Percentiles rank a stretch among this genome's conserved stretches.
These are phyloP conservation scores for Trichogramma pretiosum DNA, from an alignment of 1,140 invertebrate species.

Conservation along the genomic window DNA sequence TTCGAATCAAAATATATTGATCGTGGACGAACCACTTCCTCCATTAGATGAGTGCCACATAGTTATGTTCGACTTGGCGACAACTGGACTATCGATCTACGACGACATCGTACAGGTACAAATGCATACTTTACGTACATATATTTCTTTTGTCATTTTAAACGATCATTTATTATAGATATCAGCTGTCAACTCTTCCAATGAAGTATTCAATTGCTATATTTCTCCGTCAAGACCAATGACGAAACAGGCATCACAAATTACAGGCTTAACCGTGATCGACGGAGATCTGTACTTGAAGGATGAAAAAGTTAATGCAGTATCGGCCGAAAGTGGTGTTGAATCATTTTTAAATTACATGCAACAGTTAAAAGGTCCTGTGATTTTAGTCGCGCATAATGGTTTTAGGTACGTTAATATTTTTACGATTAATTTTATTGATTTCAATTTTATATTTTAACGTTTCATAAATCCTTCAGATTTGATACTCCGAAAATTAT, in stretches of 20 bases:
- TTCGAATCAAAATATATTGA: neutral
- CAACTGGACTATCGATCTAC: constrained; percentile 3
- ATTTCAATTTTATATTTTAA: neutral
- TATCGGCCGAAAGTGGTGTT: neutral
- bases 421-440: neutral
- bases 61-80: constrained; percentile 15
- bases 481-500: constrained; percentile 1
- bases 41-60: constrained; percentile 3
- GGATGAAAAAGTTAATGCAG: neutral
- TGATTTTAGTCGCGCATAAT: constrained; percentile 8
- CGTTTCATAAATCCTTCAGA: neutral
- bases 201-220: constrained; percentile 9
- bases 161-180: constrained; percentile 7
- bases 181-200: neutral
- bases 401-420: constrained; percentile 1
- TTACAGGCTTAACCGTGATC: constrained; percentile 7
- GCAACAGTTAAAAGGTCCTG: neutral
- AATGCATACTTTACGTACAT: neutral
- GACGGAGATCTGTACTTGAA: neutral
- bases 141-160: neutral
- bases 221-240: constrained; percentile 15
- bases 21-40: neutral
- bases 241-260: neutral
- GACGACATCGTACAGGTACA: constrained; percentile 17
- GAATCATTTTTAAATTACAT: neutral